These are phyloP conservation scores for Triplophysa bombifrons DNA, from an alignment of 2,797 vertebrate species.

Conservation along the genomic window DNA sequence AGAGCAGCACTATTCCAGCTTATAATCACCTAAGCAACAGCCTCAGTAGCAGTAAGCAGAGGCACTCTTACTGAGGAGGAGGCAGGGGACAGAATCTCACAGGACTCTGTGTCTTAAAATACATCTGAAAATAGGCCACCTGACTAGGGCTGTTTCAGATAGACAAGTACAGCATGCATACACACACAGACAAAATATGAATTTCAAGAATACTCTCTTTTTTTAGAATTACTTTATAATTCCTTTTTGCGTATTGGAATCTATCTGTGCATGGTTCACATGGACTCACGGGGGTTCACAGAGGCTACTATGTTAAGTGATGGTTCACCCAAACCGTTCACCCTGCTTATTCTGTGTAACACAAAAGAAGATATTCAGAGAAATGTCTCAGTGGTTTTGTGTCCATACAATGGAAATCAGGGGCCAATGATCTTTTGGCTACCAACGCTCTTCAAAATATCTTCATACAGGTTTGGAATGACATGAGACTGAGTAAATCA, in stretches of 20 bases:
- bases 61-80: slow-evolving; percentile 17
- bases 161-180: slow-evolving; percentile 25
- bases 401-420: too few species aligned
- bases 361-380: too few species aligned
- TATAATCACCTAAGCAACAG: slow-evolving; percentile 52
- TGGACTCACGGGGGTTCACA: neutral
- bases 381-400: too few species aligned
- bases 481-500: too few species aligned
- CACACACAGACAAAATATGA: slow-evolving; percentile 6
- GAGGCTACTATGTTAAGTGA: neutral
- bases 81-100: slow-evolving; percentile 33
- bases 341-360: too few species aligned
- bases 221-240: neutral
- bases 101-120: slow-evolving; percentile 42
- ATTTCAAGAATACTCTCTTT: neutral
- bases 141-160: slow-evolving; percentile 35
- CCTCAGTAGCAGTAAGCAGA: slow-evolving; percentile 32
- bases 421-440: too few species aligned
- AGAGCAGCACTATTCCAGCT: slow-evolving; percentile 16
- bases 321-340: too few species aligned
- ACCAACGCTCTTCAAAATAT: too few species aligned
- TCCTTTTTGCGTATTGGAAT: neutral
- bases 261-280: neutral
- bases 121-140: slow-evolving; percentile 50
- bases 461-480: too few species aligned